Base-by-base conservation (phyloP, 1,140 invertebrate species). In the Whitmania pigra region DNA sequence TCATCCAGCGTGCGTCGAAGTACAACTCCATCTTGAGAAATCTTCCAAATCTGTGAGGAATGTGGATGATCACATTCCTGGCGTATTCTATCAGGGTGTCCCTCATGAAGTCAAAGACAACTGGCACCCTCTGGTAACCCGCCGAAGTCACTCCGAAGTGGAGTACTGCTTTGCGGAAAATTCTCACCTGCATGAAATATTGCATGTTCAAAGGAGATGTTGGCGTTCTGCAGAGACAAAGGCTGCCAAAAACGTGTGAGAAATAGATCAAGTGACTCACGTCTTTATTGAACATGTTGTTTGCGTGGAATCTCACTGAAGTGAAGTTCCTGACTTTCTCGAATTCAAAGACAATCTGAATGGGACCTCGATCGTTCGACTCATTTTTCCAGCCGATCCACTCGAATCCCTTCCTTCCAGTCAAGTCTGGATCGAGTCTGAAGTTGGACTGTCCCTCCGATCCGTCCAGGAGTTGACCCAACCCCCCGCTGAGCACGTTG, bases 401-500 rank as follows among this genome's bases (percentile, higher is more conserved):
- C n/a, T 87, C 79, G 69, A 88, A 86, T 20, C 84, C 79, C 22
- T 87, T 84, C 22, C 87, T 83, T 5, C 90, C 81, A 67, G 91
- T 86, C 70, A 86, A 87, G 76, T 84, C 84, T 70, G 85, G 86
- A 80, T 89, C 88, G 22, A 86, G 81, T 75, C 88, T 86, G 80
- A 90, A 91, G 79, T 91, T 88, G 74, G 89, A 87, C n/a, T 87
- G 86, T 60, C 91, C 91, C 74, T 76, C 76, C 53, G 78, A 86
- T 18, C 93, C 92, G 80, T 95, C 92, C 25, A 88, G 89, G 72
- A 96, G 84, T 79, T 92, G 89, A n/a, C 93, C 93, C 3, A 95
- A 82, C 25, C 93, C 93, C 66, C 88, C 86, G 20, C 85, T 82
- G 71, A 93, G 85, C n/a, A 63, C 69, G 72, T 71, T 27, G 13